These are phyloP conservation scores for Eclectus roratus DNA, from an alignment of 2,113 vertebrate species.

Conservation along the genomic window DNA sequence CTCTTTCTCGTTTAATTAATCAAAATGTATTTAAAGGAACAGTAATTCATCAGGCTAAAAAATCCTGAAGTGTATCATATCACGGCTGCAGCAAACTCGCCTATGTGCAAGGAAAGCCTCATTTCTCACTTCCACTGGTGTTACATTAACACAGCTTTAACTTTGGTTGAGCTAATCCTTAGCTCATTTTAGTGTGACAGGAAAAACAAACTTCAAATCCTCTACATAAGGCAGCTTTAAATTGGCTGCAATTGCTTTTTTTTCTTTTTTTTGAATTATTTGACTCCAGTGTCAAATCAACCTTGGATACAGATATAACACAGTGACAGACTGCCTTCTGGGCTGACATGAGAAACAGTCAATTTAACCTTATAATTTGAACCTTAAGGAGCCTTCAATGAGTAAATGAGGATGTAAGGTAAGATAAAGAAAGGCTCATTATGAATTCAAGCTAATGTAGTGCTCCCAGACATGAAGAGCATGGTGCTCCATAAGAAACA, in stretches of 20 bases:
- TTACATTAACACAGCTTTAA: slow-evolving; percentile 17
- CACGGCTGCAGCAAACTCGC: neutral
- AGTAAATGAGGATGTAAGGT: neutral
- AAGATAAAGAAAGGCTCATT: neutral
- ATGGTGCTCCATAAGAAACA: neutral
- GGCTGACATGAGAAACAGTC: neutral
- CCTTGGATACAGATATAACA: neutral
- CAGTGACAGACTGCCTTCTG: neutral
- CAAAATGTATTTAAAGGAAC: neutral
- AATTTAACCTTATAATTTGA: neutral
- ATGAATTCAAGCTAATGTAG: neutral
- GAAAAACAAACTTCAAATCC: slow-evolving; percentile 27
- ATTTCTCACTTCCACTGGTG: slow-evolving; percentile 9
- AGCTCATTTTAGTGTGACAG: slow-evolving; percentile 7
- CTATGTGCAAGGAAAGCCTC: neutral
- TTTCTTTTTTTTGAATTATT: neutral
- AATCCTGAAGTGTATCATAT: neutral
- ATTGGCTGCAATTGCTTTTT: neutral
- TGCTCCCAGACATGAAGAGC: neutral
- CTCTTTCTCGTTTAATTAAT: slow-evolving; percentile 15
- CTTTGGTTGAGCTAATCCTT: slow-evolving; percentile 16
- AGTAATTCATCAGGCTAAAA: slow-evolving; percentile 2
- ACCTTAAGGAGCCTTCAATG: neutral
- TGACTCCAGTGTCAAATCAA: neutral
- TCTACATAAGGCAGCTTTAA: neutral